These are phyloP conservation scores for Eclectus roratus DNA, from an alignment of 2,113 vertebrate species.

Conservation along the genomic window DNA sequence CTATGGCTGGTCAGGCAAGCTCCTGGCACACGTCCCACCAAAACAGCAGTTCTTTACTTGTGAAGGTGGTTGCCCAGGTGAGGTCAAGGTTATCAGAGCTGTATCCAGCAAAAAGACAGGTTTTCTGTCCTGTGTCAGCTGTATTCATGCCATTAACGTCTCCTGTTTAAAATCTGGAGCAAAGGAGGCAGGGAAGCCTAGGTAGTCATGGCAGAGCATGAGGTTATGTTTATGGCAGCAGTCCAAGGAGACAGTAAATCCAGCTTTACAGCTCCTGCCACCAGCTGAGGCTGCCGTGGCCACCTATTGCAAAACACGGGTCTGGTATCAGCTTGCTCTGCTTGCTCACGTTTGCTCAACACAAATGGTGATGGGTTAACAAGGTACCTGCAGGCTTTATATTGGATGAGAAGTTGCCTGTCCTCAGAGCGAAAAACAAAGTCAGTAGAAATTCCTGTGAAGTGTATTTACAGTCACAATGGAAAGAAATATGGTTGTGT, in stretches of 20 bases:
- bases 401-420: neutral
- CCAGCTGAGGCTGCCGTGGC: neutral
- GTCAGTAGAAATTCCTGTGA: neutral
- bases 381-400: neutral
- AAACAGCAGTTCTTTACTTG: neutral
- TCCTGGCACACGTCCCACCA: neutral
- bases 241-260: constrained; percentile 32
- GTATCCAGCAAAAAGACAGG: neutral
- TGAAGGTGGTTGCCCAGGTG: neutral
- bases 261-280: neutral
- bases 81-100: neutral
- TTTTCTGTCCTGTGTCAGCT: neutral
- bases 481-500: neutral
- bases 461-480: neutral
- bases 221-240: constrained; percentile 24
- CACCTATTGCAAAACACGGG: neutral
- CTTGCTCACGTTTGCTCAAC: neutral
- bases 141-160: neutral
- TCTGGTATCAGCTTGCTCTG: neutral
- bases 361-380: neutral
- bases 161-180: neutral
- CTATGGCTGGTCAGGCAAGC: neutral
- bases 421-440: neutral
- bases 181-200: neutral
- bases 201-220: neutral